phyloP scores from a whole-genome alignment of 2,113 vertebrate genomes.

The Gasterosteus aculeatus region DNA sequence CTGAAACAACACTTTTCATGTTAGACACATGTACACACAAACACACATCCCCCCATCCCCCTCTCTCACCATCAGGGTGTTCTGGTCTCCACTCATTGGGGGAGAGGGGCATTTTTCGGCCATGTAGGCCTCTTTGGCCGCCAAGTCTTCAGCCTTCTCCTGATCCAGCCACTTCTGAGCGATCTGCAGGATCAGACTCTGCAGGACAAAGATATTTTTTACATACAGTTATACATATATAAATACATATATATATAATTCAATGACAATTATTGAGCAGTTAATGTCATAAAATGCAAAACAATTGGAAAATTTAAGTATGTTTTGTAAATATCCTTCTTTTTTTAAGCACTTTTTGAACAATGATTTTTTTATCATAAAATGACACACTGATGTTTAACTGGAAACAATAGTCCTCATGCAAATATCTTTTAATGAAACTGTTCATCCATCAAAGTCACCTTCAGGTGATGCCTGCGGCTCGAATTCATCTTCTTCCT shows the following conservation, averaged over 20 bases:
- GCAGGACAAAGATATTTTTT: not conserved
- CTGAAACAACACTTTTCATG: conserved; percentile 69
- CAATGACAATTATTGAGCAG: no score
- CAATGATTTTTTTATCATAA: no score
- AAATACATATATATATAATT: no score
- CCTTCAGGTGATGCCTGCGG: conserved; percentile 94
- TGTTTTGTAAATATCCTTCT: no score
- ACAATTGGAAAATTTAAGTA: no score
- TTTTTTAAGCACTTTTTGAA: no score
- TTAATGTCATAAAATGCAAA: no score
- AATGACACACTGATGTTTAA: no score
- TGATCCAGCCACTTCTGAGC: conserved; percentile 54
- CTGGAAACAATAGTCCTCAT: no score
- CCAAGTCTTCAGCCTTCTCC: not conserved
- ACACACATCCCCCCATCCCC: no score
- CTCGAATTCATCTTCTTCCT: conserved; percentile 89
- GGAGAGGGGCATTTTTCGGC: conserved; percentile 31
- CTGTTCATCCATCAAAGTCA: conserved; percentile 50
- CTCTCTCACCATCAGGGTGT: conserved; percentile 59
- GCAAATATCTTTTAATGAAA: no score
- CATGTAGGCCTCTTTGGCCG: conserved; percentile 57
- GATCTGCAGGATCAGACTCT: conserved; percentile 71
- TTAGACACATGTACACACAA: not conserved
- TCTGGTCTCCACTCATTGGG: conserved; percentile 35
- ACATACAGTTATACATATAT: no score